These are phyloP conservation scores for Phalanger gymnotis DNA, from an alignment of 2,797 vertebrate genomes.

Conservation along the genomic window DNA sequence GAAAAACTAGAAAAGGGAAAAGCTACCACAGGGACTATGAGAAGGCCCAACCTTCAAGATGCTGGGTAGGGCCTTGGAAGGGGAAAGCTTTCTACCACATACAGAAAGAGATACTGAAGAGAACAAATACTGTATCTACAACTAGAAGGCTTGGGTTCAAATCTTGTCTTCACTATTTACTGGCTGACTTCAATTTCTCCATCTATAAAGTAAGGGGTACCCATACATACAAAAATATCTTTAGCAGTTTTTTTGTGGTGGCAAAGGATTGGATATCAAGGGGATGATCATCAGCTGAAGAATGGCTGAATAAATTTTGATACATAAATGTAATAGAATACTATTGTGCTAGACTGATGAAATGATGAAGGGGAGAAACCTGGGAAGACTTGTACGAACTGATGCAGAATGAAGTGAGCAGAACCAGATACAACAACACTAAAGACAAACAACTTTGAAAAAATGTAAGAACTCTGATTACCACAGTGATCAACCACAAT, in stretches of 20 bases:
- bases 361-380: neutral
- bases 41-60: neutral
- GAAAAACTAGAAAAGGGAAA: neutral
- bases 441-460: neutral
- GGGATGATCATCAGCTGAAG: neutral
- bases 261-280: neutral
- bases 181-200: neutral
- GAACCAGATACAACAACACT: neutral
- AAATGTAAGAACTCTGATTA: neutral
- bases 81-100: neutral
- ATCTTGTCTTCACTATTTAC: neutral
- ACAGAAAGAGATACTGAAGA: neutral
- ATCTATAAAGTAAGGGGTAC: neutral
- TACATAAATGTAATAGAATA: neutral
- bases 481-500: neutral
- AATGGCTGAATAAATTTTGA: neutral
- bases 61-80: neutral
- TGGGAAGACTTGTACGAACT: neutral
- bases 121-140: neutral
- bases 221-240: neutral
- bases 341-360: neutral
- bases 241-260: neutral
- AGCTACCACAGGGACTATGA: neutral
- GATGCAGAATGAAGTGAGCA: neutral
- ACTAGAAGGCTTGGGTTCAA: neutral